Evolutionary conservation across 2,113 vertebrate genomes (phyloP).

Genomic region (Ceratotherium simum): DNA sequence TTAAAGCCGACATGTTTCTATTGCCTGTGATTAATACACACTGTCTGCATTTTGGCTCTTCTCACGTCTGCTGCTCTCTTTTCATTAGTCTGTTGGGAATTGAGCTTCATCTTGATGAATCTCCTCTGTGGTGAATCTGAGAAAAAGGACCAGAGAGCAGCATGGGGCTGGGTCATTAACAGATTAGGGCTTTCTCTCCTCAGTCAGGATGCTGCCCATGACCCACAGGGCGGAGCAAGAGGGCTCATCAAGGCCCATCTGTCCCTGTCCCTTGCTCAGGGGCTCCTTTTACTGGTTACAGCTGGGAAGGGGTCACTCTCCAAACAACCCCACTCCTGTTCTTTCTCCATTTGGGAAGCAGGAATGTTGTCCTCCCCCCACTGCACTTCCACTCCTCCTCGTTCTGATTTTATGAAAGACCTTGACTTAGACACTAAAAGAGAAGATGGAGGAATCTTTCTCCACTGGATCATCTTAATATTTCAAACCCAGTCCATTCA

Average conservation of each 20-base stretch:
- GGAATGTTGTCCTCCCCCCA: not conserved
- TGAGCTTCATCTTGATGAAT: slow-evolving; percentile 70
- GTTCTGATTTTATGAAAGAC: not conserved
- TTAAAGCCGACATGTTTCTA: slow-evolving; percentile 51
- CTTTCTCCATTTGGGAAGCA: not conserved
- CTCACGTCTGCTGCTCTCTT: slow-evolving; percentile 23
- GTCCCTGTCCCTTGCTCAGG: not conserved
- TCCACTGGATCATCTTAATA: not conserved
- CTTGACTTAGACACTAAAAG: not conserved
- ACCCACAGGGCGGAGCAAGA: not conserved
- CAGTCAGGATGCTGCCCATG: not conserved
- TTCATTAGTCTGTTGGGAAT: slow-evolving; percentile 43
- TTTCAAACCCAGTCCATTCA: not conserved
- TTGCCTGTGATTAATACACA: slow-evolving; percentile 61
- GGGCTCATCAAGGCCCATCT: not conserved
- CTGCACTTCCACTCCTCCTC: not conserved
- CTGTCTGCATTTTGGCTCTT: slow-evolving; percentile 40
- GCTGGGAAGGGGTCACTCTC: not conserved
- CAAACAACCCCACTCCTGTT: not conserved
- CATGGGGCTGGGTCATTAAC: not conserved
- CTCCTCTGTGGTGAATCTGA: slow-evolving; percentile 51
- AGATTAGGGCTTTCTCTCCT: not conserved
- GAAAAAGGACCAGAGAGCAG: not conserved
- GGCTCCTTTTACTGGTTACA: not conserved
- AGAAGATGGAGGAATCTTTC: not conserved